phyloP scores from a whole-genome alignment of 2,797 vertebrate species.

The Danio tinwini region DNA sequence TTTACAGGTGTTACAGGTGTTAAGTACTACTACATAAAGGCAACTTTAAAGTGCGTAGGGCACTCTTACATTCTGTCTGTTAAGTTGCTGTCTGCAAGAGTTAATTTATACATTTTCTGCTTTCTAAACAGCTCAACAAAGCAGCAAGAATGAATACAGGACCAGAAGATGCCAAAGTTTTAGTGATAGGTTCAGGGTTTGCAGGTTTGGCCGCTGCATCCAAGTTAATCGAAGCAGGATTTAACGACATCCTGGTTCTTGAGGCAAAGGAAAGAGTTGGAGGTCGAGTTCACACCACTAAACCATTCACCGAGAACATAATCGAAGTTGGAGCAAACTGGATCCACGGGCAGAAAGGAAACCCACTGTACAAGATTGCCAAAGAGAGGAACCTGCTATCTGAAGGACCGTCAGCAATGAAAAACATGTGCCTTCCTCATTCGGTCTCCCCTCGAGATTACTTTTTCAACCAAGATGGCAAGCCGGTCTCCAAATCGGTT shows the following conservation, averaged over 20 bases:
- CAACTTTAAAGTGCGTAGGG: not conserved
- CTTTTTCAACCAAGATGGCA: constrained; percentile 67
- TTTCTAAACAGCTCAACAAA: not conserved
- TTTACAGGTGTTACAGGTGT: not conserved
- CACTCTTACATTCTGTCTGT: not conserved
- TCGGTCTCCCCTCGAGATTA: constrained; percentile 63
- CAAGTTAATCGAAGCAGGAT: constrained; percentile 62
- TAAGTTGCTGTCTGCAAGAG: not conserved
- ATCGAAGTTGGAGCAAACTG: constrained; percentile 72
- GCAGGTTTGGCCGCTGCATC: constrained; percentile 67
- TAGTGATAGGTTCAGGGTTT: constrained; percentile 70
- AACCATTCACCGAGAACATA: constrained; percentile 63
- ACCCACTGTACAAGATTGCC: constrained; percentile 67
- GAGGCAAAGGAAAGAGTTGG: constrained; percentile 67
- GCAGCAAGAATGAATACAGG: constrained; percentile 27
- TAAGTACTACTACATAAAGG: not conserved
- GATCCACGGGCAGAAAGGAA: constrained; percentile 70
- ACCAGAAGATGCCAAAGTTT: constrained; percentile 46
- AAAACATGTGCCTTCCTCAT: constrained; percentile 57
- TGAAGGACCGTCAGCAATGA: constrained; percentile 45
- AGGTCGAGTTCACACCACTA: constrained; percentile 65
- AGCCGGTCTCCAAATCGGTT: constrained; percentile 46
- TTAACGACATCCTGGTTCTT: constrained; percentile 62
- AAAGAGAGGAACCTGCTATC: constrained; percentile 64
- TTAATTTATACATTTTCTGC: not conserved